Conservation (phyloP, 2,888 invertebrate species). For the Caenorhabditis sulstoni region DNA sequence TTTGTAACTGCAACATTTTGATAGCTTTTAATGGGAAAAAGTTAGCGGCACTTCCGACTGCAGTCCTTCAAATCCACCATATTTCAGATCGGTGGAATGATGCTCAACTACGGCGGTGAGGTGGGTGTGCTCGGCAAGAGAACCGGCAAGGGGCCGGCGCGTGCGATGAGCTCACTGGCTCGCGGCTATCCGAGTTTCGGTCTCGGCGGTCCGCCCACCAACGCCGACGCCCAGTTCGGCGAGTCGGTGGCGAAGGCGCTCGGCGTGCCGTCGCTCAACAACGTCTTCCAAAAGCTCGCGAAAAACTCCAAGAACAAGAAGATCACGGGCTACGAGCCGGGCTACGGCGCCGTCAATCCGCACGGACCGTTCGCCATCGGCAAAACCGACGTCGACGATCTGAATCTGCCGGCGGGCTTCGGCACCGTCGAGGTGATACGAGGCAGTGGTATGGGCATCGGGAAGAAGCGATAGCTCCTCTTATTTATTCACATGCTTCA, state of each 20-base stretch:
- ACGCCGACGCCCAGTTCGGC: conserved; percentile 39
- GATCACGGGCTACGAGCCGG: conserved; percentile 72
- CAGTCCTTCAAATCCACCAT: too few species aligned
- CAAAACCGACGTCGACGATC: conserved; percentile 71
- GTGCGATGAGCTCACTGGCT: conserved; percentile 68
- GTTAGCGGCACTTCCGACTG: too few species aligned
- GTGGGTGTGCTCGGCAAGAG: conserved; percentile 72
- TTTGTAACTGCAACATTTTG: too few species aligned
- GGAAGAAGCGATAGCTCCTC: conserved; percentile 57
- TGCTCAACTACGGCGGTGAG: conserved; percentile 74
- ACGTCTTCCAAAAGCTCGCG: conserved; percentile 60
- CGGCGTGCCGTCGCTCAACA: conserved; percentile 63
- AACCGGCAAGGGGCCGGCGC: conserved; percentile 72
- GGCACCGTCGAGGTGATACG: conserved; percentile 72
- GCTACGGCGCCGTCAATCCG: conserved; percentile 75
- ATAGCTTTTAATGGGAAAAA: too few species aligned
- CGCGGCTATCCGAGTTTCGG: conserved; percentile 63
- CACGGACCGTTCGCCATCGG: conserved; percentile 73
- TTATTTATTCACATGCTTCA: not conserved
- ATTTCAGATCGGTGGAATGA: conserved; percentile 75
- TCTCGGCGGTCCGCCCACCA: conserved; percentile 36
- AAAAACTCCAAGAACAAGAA: conserved; percentile 62
- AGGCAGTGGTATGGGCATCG: conserved; percentile 76
- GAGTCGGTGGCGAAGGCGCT: conserved; percentile 56
- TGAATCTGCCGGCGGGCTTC: conserved; percentile 72